Evolutionary conservation across 37 sponge, comb jelly and placozoan species (phyloP).

Genomic region (Amphimedon queenslandica): DNA sequence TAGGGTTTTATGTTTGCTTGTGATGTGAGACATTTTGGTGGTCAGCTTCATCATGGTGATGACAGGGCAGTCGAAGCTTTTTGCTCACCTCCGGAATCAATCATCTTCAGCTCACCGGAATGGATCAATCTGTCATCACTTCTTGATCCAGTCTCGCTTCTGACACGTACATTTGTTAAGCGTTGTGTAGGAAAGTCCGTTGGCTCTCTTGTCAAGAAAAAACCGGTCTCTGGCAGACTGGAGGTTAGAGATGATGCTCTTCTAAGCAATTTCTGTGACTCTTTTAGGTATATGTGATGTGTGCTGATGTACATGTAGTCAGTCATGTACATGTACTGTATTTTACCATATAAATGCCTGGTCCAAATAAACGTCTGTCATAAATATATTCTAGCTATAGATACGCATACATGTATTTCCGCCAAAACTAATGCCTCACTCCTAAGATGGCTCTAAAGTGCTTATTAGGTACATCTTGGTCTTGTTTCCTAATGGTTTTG

Average conservation of each 20-base stretch:
- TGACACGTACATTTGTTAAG: slow-evolving; percentile 40
- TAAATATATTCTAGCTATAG: no score
- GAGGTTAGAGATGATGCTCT: slow-evolving; percentile 39
- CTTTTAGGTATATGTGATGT: slow-evolving; percentile 51
- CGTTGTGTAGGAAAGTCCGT: slow-evolving; percentile 51
- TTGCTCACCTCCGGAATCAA: slow-evolving; percentile 43
- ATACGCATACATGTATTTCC: no score
- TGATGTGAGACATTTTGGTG: slow-evolving; percentile 64
- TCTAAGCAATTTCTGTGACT: slow-evolving; percentile 36
- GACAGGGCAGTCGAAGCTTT: slow-evolving; percentile 56
- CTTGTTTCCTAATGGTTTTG: no score
- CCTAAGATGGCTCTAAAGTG: no score
- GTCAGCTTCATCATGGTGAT: slow-evolving; percentile 43
- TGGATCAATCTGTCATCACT: slow-evolving; percentile 23
- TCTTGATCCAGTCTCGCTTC: slow-evolving; percentile 29
- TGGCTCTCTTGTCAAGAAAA: slow-evolving; percentile 37
- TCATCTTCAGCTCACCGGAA: slow-evolving; percentile 34
- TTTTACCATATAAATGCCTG: no score
- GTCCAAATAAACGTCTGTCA: no score
- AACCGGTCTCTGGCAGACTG: slow-evolving; percentile 15
- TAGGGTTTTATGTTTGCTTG: slow-evolving; percentile 55
- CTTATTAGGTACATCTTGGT: no score
- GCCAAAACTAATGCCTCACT: no score
- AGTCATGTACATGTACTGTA: no score
- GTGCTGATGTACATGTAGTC: no score